Conservation (phyloP, 2,797 vertebrate species). For the Hemitrygon akajei region DNA sequence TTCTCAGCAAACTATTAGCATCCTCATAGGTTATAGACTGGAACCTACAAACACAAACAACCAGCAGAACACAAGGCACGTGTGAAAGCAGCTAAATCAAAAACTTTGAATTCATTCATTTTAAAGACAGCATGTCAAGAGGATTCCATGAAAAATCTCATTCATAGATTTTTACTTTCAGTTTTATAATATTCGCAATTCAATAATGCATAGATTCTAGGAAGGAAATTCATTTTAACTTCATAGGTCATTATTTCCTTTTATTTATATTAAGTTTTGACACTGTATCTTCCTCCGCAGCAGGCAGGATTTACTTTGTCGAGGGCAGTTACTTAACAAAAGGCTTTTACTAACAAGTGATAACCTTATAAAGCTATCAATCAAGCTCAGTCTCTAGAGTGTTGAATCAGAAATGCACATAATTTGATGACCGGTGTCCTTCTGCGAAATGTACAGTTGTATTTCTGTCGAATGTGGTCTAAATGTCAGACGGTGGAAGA, state of each 20-base stretch:
- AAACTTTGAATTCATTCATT: neutral
- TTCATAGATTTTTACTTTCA: neutral
- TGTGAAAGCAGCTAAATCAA: neutral
- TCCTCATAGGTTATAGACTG: neutral
- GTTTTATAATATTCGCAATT: neutral
- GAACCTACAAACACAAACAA: neutral
- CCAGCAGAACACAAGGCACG: neutral
- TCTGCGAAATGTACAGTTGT: neutral
- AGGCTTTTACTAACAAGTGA: neutral
- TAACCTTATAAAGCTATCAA: neutral
- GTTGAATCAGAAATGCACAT: neutral
- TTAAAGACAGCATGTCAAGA: neutral
- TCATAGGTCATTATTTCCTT: neutral
- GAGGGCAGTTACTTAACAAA: neutral
- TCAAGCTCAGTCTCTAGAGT: neutral
- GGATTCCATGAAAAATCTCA: neutral
- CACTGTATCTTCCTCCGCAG: neutral
- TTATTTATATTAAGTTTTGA: neutral
- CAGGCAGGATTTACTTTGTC: neutral
- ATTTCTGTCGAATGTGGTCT: constrained; percentile 20
- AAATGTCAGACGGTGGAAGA: constrained; percentile 6
- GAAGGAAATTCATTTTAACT: neutral
- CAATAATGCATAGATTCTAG: neutral
- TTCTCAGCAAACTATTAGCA: neutral
- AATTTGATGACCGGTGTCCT: neutral